These are phyloP conservation scores for Shargacucullia verbasci DNA, from an alignment of 2,888 invertebrate species.

Conservation along the genomic window DNA sequence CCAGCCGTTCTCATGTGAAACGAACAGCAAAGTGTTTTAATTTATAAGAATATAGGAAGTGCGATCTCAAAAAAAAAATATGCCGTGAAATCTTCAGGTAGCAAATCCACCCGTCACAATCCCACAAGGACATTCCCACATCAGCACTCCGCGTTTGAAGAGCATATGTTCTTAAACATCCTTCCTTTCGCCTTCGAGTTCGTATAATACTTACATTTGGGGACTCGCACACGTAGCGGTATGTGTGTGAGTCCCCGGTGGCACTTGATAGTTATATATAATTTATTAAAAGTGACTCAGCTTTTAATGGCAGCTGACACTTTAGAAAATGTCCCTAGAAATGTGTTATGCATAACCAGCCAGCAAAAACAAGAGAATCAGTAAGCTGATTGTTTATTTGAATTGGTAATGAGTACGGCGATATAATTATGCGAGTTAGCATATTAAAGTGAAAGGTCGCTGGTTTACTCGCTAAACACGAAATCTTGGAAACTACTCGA, in stretches of 20 bases:
- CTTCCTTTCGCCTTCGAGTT: conserved; percentile 37
- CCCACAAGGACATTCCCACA: conserved; percentile 22
- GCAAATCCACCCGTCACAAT: conserved; percentile 2
- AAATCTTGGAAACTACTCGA: too few species aligned
- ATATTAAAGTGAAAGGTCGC: too few species aligned
- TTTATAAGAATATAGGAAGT: too few species aligned
- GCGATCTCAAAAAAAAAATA: too few species aligned
- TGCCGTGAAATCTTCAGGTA: neutral
- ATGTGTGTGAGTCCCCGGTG: too few species aligned
- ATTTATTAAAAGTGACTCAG: conserved; percentile 56
- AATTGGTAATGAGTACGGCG: too few species aligned
- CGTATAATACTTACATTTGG: conserved; percentile 66
- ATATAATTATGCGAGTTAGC: too few species aligned
- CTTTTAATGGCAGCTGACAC: conserved; percentile 47
- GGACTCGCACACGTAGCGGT: conserved; percentile 60
- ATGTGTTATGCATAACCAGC: conserved; percentile 2
- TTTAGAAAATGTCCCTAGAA: conserved; percentile 22
- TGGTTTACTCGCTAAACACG: too few species aligned
- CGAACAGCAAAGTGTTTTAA: too few species aligned
- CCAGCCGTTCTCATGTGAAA: too few species aligned
- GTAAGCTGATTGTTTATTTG: too few species aligned
- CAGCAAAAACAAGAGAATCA: too few species aligned
- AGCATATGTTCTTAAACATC: conserved; percentile 57
- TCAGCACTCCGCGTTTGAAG: conserved; percentile 36
- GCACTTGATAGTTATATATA: conserved; percentile 42